phyloP scores from a whole-genome alignment of 1,140 invertebrate genomes.

The Bombus breviceps region DNA sequence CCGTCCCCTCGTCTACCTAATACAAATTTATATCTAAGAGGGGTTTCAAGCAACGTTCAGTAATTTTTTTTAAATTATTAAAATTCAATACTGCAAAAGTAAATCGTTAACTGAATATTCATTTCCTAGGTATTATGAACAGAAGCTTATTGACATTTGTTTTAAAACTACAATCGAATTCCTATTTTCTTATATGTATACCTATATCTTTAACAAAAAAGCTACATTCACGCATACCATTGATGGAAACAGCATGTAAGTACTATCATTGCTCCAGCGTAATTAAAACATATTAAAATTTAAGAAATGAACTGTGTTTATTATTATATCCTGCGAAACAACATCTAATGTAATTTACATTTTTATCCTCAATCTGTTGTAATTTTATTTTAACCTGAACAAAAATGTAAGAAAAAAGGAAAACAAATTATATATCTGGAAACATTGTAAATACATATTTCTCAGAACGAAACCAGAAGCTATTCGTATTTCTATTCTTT shows the following conservation, averaged over 20 bases:
- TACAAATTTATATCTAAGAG: not conserved
- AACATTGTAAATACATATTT: not conserved
- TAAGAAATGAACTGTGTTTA: not conserved
- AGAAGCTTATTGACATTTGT: not conserved
- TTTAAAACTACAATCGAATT: not conserved
- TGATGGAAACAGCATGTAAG: not conserved
- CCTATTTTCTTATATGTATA: not conserved
- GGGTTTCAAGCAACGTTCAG: not conserved
- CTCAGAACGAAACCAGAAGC: not conserved
- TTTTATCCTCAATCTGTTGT: not conserved
- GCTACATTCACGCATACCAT: not conserved
- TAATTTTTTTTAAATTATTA: not conserved
- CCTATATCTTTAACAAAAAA: not conserved
- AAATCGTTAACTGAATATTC: not conserved
- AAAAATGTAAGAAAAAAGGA: not conserved
- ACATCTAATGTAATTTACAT: not conserved
- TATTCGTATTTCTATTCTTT: not conserved
- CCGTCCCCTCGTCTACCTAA: not conserved
- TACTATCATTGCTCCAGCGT: not conserved
- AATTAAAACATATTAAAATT: not conserved
- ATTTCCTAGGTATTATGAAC: conserved; percentile 13
- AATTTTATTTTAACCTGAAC: not conserved
- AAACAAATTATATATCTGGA: not conserved
- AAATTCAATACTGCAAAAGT: not conserved
- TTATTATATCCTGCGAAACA: not conserved